Conservation (phyloP, 2,888 invertebrate species). For the Nymphalis c-album region DNA sequence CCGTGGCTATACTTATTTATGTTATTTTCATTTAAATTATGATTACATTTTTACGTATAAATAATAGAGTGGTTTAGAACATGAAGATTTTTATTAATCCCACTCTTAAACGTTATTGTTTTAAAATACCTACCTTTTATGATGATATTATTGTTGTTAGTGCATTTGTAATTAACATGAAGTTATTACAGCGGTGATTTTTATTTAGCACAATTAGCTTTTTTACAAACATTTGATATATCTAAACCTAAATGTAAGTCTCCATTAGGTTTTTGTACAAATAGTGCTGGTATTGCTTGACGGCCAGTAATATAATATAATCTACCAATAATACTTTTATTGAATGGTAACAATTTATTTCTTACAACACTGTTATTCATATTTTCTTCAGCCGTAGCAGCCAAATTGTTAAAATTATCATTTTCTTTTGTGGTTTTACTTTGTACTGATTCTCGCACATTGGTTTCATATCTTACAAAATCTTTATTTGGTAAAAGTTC, state of each 20-base stretch:
- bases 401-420: background rate
- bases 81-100: no score
- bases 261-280: conserved; percentile 48
- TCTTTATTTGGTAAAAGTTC: conserved; percentile 49
- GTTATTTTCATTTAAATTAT: no score
- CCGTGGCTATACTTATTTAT: no score
- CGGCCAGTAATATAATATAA: conserved; percentile 46
- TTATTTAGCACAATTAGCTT: background rate
- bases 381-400: no score
- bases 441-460: background rate
- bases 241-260: conserved; percentile 48
- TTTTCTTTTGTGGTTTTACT: background rate
- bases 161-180: no score
- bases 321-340: conserved; percentile 37
- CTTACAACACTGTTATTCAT: no score
- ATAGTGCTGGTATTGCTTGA: conserved; percentile 47
- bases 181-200: background rate
- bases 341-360: background rate
- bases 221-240: conserved; percentile 45
- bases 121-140: no score
- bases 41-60: no score
- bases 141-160: no score
- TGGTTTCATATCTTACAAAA: conserved; percentile 31
- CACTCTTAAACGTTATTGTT: no score
- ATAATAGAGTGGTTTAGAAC: no score